These are phyloP conservation scores for Dendrocincla fuliginosa DNA, from an alignment of 2,797 vertebrate genomes.

Conservation along the genomic window DNA sequence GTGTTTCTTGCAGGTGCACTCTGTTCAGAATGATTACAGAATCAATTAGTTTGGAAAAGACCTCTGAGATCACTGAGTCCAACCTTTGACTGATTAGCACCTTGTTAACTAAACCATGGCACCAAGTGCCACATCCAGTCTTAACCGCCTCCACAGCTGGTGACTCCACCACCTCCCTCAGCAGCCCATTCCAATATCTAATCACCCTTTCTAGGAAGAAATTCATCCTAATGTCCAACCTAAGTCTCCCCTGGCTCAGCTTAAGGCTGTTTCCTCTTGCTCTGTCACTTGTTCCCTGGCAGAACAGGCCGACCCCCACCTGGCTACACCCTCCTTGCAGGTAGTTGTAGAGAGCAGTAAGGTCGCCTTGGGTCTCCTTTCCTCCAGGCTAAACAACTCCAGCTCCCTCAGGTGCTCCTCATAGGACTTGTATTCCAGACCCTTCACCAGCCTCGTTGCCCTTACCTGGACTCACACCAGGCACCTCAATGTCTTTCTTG, in stretches of 20 bases:
- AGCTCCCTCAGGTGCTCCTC: rapidly evolving
- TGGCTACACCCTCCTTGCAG: neutral
- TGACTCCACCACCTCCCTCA: neutral
- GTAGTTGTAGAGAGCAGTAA: neutral
- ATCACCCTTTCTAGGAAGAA: neutral
- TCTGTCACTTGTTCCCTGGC: rapidly evolving
- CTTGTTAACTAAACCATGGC: neutral
- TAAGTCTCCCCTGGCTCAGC: neutral
- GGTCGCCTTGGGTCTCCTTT: neutral
- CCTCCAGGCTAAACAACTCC: neutral
- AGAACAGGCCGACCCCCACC: rapidly evolving
- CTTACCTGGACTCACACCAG: rapidly evolving
- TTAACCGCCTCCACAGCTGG: neutral
- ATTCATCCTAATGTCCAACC: neutral
- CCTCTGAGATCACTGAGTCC: neutral
- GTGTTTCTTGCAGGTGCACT: neutral
- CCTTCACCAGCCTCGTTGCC: rapidly evolving
- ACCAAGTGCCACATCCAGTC: neutral
- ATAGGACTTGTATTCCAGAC: neutral
- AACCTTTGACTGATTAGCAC: rapidly evolving
- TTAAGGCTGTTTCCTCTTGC: neutral
- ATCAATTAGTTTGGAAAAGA: neutral
- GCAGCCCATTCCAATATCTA: neutral
- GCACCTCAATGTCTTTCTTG: neutral
- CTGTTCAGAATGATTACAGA: neutral